phyloP scores from a whole-genome alignment of 1,140 invertebrate genomes.

The Chelonus insularis region DNA sequence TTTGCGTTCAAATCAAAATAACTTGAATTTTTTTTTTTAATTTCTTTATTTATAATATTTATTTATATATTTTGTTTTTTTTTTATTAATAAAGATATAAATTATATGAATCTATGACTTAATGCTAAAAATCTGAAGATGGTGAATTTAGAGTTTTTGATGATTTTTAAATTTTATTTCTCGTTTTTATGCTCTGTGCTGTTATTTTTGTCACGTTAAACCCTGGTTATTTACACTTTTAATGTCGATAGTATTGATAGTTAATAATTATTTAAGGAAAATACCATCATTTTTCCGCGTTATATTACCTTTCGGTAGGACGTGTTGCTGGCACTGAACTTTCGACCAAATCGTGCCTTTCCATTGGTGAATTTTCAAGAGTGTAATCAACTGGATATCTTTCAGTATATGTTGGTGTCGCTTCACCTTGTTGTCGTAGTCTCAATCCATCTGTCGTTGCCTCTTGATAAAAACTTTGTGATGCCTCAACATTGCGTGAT shows the following conservation, averaged over 20 bases:
- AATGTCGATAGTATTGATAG: neutral
- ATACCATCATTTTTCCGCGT: conserved; percentile 14
- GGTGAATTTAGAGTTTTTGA: too few relatives aligned
- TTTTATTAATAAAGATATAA: too few relatives aligned
- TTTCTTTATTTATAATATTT: too few relatives aligned
- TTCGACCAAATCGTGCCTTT: conserved; percentile 56
- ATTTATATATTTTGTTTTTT: too few relatives aligned
- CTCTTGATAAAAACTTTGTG: conserved; percentile 55
- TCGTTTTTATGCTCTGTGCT: too few relatives aligned
- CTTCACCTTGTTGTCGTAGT: conserved; percentile 47
- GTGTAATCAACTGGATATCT: conserved; percentile 52
- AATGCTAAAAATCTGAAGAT: too few relatives aligned
- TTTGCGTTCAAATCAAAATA: too few relatives aligned
- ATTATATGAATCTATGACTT: too few relatives aligned
- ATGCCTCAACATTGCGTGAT: conserved; percentile 47
- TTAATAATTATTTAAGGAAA: neutral
- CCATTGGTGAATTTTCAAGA: conserved; percentile 50
- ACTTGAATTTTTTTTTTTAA: too few relatives aligned
- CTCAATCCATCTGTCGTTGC: conserved; percentile 34
- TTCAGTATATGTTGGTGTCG: conserved; percentile 51
- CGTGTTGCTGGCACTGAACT: conserved; percentile 50
- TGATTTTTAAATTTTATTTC: too few relatives aligned
- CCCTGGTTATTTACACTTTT: too few relatives aligned
- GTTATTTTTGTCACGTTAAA: too few relatives aligned
- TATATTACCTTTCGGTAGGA: conserved; percentile 55